Evolutionary conservation across 2,888 invertebrate genomes (phyloP), one percentile per base, ranked within the genome.

Genomic region (Agrotis segetum): DNA sequence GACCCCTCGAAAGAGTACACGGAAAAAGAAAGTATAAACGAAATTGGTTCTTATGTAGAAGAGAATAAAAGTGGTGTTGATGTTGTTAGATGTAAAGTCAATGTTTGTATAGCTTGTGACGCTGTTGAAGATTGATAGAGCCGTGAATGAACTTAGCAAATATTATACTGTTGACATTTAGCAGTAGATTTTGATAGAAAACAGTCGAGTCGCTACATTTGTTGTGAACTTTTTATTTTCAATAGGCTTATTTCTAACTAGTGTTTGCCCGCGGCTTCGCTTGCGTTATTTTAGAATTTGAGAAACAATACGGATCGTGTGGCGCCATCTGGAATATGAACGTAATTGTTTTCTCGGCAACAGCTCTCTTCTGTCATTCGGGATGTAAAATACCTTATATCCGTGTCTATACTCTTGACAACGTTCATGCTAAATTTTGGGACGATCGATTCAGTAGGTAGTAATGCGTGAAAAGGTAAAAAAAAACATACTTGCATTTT

Each of bases 121-220:
- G 80, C 80, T 85, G 76, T 84, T 82, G 73, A 88, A 90, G 90
- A 91, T 91, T 89, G 91, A 91, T 91, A 88, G 85, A 87, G 87
- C 74, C 83, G 88, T 87, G 88, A 90, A 91, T 89, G 86, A 90
- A 89, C 89, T 90, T 81, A 71, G 88, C 85, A 89, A 91, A 89
- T 89, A 90, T 90, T 86, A 87, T 78, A 73, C 59, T 55, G 67
- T 59, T 81, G 79, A 74, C 81, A 77, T 83, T 79, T 77, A 71
- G 70, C 71, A 69, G 34, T 53, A 77, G 52, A 80, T 79, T 77
- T 76, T 49, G 44, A 67, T 69, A 58, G 21, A 79, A 80, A 53
- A 47, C 0, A 67, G 68, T 60, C 56, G 44, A 47, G 46, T 68
- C 29, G 53, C 3, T 55, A 19, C 29, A 24, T 64, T 55, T 74